phyloP scores from a whole-genome alignment of 2,888 invertebrate genomes.

The Pachliopta kotzebuea region DNA sequence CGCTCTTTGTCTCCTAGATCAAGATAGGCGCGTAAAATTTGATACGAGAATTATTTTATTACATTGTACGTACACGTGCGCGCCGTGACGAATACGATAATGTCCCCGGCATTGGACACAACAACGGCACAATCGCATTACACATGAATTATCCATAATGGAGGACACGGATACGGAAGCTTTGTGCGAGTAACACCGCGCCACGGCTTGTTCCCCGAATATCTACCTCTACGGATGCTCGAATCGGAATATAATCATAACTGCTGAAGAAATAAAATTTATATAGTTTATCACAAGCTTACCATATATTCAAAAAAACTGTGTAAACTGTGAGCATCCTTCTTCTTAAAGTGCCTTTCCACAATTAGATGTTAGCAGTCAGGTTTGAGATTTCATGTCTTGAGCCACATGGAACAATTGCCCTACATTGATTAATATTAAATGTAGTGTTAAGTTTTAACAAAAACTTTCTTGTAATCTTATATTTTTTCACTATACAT shows the following conservation, averaged over 20 bases:
- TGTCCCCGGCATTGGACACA: conserved; percentile 59
- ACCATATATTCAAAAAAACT: too few species aligned
- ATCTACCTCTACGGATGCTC: conserved; percentile 8
- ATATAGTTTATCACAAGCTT: too few species aligned
- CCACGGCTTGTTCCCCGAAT: conserved; percentile 51
- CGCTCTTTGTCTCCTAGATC: conserved; percentile 75
- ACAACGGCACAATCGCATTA: conserved; percentile 74
- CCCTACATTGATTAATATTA: too few species aligned
- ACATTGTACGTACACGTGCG: conserved; percentile 76
- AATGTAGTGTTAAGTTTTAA: too few species aligned
- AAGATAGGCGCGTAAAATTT: conserved; percentile 78
- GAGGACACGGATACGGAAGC: conserved; percentile 62
- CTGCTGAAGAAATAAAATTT: too few species aligned
- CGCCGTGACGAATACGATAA: conserved; percentile 78
- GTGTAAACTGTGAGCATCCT: too few species aligned
- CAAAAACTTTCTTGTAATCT: too few species aligned
- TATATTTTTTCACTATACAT: too few species aligned
- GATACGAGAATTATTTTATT: conserved; percentile 80
- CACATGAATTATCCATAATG: conserved; percentile 74
- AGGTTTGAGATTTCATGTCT: too few species aligned
- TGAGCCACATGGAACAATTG: too few species aligned
- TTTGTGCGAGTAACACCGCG: conserved; percentile 62
- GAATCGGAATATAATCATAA: not conserved
- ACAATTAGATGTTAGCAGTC: too few species aligned
- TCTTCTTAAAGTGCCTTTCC: too few species aligned